Conservation (phyloP, 2,113 vertebrate genomes). For the Oxyura jamaicensis region DNA sequence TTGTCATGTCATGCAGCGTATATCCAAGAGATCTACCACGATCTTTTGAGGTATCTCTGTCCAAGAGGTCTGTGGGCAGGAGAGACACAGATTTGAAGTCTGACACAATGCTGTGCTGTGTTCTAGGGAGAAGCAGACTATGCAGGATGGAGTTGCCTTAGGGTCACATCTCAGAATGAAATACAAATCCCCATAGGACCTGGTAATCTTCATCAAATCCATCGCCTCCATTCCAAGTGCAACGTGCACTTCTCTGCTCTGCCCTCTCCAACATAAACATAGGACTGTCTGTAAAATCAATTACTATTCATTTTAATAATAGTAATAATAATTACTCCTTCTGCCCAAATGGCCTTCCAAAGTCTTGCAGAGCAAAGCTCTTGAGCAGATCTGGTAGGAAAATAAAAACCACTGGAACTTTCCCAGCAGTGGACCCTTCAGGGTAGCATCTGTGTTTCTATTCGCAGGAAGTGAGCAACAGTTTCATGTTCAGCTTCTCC, state of each 20-base stretch:
- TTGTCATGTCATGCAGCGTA: background rate
- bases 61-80: background rate
- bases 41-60: background rate
- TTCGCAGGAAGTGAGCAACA: background rate
- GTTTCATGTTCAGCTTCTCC: background rate
- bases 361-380: background rate
- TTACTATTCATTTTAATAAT: background rate
- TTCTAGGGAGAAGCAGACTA: background rate
- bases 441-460: background rate
- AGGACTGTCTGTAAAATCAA: background rate
- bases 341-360: background rate
- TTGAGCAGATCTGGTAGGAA: background rate
- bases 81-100: background rate
- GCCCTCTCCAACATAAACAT: background rate
- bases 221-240: background rate
- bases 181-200: background rate
- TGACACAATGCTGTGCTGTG: background rate
- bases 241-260: background rate
- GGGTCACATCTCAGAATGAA: background rate
- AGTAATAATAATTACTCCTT: background rate
- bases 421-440: background rate
- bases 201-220: background rate
- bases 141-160: background rate
- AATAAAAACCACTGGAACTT: background rate
- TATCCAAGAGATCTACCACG: background rate